Evolutionary conservation across 2,888 invertebrate species (phyloP).

Genomic region (Eristalinus sepulchralis): DNA sequence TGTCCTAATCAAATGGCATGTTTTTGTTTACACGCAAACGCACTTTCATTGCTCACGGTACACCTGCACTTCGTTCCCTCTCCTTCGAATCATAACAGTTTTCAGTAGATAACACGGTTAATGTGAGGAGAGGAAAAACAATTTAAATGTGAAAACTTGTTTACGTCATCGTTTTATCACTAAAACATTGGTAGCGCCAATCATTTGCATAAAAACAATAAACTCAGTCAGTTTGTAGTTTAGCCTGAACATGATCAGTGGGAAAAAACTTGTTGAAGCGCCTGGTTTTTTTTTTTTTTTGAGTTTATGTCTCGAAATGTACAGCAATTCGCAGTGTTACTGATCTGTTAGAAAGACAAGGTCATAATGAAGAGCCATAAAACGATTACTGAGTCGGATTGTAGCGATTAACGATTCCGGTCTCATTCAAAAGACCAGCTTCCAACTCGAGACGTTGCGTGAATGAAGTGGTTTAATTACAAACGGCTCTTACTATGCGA

Average conservation of each 20-base stretch:
- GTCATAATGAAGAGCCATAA: background rate
- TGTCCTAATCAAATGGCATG: no score
- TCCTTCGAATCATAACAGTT: no score
- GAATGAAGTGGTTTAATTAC: background rate
- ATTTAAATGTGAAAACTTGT: no score
- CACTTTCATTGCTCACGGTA: no score
- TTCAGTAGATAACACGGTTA: no score
- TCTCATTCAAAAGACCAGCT: background rate
- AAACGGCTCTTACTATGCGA: no score
- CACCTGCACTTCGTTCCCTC: no score
- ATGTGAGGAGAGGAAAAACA: no score
- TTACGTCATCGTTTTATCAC: background rate
- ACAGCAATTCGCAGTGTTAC: background rate
- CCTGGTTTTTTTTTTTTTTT: background rate
- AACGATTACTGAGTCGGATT: background rate
- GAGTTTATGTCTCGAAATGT: background rate
- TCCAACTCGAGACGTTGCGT: background rate
- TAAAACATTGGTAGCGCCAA: background rate
- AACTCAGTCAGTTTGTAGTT: background rate
- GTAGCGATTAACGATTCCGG: background rate
- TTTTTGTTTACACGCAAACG: no score
- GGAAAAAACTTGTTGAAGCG: background rate
- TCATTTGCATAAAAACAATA: background rate
- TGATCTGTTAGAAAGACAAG: background rate
- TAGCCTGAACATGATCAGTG: background rate